phyloP scores from a whole-genome alignment of 2,113 vertebrate genomes.

The Rattus rattus region DNA sequence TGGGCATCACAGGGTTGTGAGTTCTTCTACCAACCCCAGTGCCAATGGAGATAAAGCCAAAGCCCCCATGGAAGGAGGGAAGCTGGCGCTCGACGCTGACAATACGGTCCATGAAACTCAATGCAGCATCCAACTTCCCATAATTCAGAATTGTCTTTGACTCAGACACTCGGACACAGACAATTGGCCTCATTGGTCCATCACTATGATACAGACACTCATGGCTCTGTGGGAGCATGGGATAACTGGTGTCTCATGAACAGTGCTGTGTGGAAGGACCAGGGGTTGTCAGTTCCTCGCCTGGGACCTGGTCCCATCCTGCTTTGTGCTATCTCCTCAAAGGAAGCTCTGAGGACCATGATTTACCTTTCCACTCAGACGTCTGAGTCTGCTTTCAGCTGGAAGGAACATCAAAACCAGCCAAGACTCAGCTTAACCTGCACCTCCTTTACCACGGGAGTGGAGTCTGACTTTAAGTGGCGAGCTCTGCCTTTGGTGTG shows the following conservation, averaged over 20 bases:
- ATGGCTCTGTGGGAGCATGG: too few relatives aligned
- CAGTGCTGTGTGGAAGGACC: not conserved
- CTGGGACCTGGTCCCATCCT: not conserved
- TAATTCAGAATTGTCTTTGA: not conserved
- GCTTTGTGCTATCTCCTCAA: not conserved
- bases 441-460: not conserved
- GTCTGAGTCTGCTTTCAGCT: not conserved
- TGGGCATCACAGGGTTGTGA: rapidly evolving
- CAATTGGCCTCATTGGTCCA: not conserved
- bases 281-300: not conserved
- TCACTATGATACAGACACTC: not conserved
- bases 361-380: not conserved
- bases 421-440: not conserved
- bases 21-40: not conserved
- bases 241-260: not conserved
- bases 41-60: not conserved
- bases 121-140: not conserved
- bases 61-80: not conserved
- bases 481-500: constrained; percentile 69
- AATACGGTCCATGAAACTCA: not conserved
- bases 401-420: not conserved
- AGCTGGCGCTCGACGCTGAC: not conserved
- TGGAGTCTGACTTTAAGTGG: not conserved
- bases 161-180: not conserved
- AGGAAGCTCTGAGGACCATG: not conserved